phyloP scores from a whole-genome alignment of 2,888 invertebrate genomes.

The Melieria crassipennis region DNA sequence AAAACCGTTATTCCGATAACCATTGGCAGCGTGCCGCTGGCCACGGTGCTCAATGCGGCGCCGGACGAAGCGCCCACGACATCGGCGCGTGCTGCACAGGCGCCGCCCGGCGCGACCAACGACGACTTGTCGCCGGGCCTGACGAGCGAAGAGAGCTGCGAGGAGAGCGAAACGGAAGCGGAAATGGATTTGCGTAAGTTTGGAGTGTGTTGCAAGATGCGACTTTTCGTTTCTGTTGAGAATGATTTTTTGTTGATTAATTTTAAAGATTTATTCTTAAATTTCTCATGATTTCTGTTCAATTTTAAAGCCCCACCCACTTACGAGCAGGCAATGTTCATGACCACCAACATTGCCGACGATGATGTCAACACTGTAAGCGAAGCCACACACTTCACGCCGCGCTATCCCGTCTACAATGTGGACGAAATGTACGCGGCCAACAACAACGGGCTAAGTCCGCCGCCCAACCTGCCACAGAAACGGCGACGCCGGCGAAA shows the following conservation, averaged over 20 bases:
- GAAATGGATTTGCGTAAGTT: conserved; percentile 52
- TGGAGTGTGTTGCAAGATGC: not conserved
- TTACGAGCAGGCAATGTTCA: conserved; percentile 64
- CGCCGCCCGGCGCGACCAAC: too few relatives aligned
- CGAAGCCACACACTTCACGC: conserved; percentile 55
- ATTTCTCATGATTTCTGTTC: not conserved
- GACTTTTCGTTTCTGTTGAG: not conserved
- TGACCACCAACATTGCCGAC: conserved; percentile 59
- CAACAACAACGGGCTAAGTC: conserved; percentile 42
- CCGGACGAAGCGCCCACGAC: conserved; percentile 53
- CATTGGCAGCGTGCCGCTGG: conserved; percentile 63
- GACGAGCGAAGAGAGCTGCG: conserved; percentile 46
- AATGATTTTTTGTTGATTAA: not conserved
- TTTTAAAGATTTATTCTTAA: not conserved
- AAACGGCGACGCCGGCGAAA: conserved; percentile 45
- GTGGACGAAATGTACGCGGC: conserved; percentile 46
- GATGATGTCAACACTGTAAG: conserved; percentile 56
- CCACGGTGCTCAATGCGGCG: conserved; percentile 5
- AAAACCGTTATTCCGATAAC: conserved; percentile 59
- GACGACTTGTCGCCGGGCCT: conserved; percentile 1
- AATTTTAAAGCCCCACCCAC: conserved; percentile 61
- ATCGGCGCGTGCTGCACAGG: conserved; percentile 50
- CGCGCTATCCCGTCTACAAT: conserved; percentile 63
- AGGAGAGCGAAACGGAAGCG: conserved; percentile 46
- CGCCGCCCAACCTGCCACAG: conserved; percentile 54